Base-by-base conservation (phyloP, 2,797 vertebrate genomes). In the Brachyrhaphis roseni region DNA sequence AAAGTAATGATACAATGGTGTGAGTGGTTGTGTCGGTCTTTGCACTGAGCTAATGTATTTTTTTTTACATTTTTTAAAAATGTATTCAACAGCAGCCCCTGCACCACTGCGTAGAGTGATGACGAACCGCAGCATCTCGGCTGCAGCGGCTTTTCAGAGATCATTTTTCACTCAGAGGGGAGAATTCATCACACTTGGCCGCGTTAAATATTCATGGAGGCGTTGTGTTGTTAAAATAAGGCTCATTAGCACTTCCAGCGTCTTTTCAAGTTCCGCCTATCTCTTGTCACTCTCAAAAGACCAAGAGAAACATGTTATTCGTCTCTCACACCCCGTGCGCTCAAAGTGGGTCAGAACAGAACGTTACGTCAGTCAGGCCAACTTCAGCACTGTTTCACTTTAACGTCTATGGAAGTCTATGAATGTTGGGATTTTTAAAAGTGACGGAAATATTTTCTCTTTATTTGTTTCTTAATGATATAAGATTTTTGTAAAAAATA, bases 221-320 rank as follows among this genome's bases (percentile, higher is more conserved):
- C 84, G 86, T 94, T 91, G 89, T 93, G 91, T 94, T 94, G 91
- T 95, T 95, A 95, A 96, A 96, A 95, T 94, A 95, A 94, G 94
- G 87, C 94, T 96, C 95, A 95, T 95, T 96, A 96, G 93, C 91
- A 81, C 92, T 92, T 77, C 72, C 93, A 88, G 91, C 91, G 92
- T 94, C 89, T 92, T 93, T 92, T 93, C 82, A 90, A 93, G 90
- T 91, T 92, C 93, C 90, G 88, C 89, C 86, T 91, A 80, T 81
- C 89, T 86, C 90, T 90, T 91, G 93, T 94, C 93, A 89, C 89
- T 92, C 90, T 88, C 85, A 88, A 84, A 87, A 89, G 81, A 92
- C 86, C 86, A 91, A 87, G 81, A 85, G 87, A 91, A 88, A 88
- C 88, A 87, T 84, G 86, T 88, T 90, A 84, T 90, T 87, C 84